These are phyloP conservation scores for Trissonchulus latispiculum DNA, from an alignment of 2,888 invertebrate genomes.

Conservation along the genomic window DNA sequence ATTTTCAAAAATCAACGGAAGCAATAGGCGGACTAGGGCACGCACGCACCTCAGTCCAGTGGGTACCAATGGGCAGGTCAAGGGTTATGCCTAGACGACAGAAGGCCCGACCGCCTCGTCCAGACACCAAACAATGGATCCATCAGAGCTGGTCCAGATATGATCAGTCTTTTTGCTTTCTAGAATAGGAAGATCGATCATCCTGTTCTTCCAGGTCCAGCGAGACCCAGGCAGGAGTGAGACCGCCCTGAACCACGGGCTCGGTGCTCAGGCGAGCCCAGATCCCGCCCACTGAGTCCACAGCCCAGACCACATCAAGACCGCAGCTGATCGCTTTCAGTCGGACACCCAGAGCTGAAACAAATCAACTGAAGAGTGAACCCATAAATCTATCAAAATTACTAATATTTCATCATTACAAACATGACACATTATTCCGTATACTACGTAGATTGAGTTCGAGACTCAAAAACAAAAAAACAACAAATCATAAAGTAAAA, in stretches of 20 bases:
- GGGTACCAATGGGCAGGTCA: conserved; percentile 49
- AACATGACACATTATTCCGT: no score
- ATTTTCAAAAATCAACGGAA: no score
- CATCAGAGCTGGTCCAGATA: conserved; percentile 16
- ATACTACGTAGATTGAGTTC: no score
- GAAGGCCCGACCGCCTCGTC: conserved; percentile 46
- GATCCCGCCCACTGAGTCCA: conserved; percentile 40
- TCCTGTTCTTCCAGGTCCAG: conserved; percentile 9
- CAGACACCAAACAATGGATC: conserved; percentile 47
- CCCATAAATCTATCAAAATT: no score
- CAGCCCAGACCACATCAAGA: conserved; percentile 41
- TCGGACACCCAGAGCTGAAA: no score
- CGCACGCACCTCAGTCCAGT: conserved; percentile 43
- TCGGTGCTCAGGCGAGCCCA: conserved; percentile 43
- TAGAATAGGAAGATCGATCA: not conserved
- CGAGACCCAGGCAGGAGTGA: conserved; percentile 22
- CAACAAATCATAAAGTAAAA: no score
- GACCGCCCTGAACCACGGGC: not conserved
- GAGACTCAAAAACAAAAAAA: no score
- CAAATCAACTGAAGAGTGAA: no score
- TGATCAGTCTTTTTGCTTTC: not conserved
- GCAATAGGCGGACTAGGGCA: no score
- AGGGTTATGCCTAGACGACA: conserved; percentile 48
- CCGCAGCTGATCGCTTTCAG: conserved; percentile 40
- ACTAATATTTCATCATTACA: no score